These are phyloP conservation scores for Pampusana beccarii DNA, from an alignment of 2,113 vertebrate species.

Conservation along the genomic window DNA sequence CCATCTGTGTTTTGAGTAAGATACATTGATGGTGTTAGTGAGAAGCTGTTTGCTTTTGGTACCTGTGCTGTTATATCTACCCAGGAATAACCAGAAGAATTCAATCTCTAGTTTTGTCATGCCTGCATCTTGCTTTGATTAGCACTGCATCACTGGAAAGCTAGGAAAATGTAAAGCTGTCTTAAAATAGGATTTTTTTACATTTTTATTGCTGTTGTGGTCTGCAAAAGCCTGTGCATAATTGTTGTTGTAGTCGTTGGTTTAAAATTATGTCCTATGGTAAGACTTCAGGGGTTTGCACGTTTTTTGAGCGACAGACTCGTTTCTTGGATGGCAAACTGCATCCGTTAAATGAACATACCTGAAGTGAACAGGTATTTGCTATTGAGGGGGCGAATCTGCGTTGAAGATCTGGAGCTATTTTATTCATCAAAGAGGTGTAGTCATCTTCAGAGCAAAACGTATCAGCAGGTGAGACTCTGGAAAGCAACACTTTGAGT, in stretches of 20 bases:
- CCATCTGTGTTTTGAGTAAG: background rate
- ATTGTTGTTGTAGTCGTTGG: background rate
- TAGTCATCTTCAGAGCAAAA: background rate
- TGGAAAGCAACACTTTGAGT: background rate
- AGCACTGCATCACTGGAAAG: background rate
- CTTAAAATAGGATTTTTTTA: background rate
- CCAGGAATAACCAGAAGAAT: background rate
- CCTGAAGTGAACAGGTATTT: background rate
- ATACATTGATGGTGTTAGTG: background rate
- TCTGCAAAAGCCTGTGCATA: background rate
- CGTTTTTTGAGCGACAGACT: background rate
- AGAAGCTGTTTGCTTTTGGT: background rate
- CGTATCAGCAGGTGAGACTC: background rate
- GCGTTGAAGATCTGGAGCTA: background rate
- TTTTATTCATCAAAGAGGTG: background rate
- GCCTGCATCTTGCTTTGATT: background rate
- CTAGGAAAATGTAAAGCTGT: background rate
- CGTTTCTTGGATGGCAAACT: background rate
- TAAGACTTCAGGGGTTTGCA: background rate
- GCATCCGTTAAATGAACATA: background rate
- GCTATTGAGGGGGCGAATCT: rapidly evolving
- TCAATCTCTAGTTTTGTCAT: background rate
- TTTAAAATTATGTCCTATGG: background rate
- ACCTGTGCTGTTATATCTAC: background rate
- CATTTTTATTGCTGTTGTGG: background rate